Evolutionary conservation across 2,113 vertebrate genomes (phyloP).

Genomic region (Stigmatopora argus): DNA sequence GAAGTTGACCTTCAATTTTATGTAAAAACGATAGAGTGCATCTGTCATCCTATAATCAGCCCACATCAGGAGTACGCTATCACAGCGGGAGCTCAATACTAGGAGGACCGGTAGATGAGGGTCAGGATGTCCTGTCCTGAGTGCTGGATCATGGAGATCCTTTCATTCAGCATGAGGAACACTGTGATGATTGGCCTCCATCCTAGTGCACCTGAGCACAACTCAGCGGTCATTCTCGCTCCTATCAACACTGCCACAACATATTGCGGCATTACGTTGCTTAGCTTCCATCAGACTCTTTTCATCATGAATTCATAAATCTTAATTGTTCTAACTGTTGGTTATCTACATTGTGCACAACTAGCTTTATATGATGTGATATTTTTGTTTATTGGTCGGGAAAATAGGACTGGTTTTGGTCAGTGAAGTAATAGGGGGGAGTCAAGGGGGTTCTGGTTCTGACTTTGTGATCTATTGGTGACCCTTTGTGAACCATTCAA

Average conservation of each 20-base stretch:
- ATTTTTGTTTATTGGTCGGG: too few species aligned
- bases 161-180: constrained; percentile 55
- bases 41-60: constrained; percentile 19
- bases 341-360: not conserved
- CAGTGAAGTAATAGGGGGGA: too few species aligned
- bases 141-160: constrained; percentile 48
- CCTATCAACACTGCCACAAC: constrained; percentile 28
- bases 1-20: constrained; percentile 9
- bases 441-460: too few species aligned
- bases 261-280: constrained; percentile 7
- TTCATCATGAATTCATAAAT: not conserved
- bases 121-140: constrained; percentile 55
- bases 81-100: constrained; percentile 43
- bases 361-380: not conserved
- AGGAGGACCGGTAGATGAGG: constrained; percentile 39
- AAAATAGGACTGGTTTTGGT: too few species aligned
- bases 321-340: not conserved
- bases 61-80: not conserved
- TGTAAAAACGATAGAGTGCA: constrained; percentile 2
- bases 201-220: constrained; percentile 59
- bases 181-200: constrained; percentile 57
- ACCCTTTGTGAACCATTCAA: too few species aligned
- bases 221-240: constrained; percentile 16
- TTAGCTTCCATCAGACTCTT: constrained; percentile 22
- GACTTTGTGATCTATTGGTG: too few species aligned